phyloP scores from a whole-genome alignment of 2,113 vertebrate species.

The Catharus minimus region DNA sequence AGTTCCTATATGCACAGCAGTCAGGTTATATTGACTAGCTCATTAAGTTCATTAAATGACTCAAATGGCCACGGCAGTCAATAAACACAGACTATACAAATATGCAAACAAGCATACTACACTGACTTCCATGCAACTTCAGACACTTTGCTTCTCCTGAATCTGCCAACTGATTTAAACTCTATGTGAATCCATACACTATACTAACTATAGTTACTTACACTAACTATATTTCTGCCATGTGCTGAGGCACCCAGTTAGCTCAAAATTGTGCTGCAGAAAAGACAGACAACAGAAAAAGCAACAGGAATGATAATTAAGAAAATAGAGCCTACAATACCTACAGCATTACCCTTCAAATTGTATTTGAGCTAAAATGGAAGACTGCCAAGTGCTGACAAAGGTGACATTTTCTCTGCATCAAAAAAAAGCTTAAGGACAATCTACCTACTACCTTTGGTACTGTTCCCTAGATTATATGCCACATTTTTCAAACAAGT shows the following conservation, averaged over 20 bases:
- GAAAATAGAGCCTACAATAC: not conserved
- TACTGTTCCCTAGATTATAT: not conserved
- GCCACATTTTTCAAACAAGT: not conserved
- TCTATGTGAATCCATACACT: not conserved
- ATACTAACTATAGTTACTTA: not conserved
- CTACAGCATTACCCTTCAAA: not conserved
- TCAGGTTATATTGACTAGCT: not conserved
- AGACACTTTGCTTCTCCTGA: not conserved
- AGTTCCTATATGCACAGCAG: not conserved
- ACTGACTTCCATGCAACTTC: not conserved
- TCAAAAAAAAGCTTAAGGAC: not conserved
- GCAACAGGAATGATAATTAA: not conserved
- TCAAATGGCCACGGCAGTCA: not conserved
- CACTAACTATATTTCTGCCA: not conserved
- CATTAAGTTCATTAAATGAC: not conserved
- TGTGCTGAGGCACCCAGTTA: not conserved
- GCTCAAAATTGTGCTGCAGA: not conserved
- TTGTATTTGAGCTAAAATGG: not conserved
- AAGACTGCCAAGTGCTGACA: not conserved
- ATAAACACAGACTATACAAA: not conserved
- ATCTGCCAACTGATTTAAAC: not conserved
- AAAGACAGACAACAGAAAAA: not conserved
- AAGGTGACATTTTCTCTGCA: not conserved
- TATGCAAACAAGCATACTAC: not conserved
- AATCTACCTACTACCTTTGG: not conserved